Evolutionary conservation across 2,888 invertebrate species (phyloP).

Genomic region (Xestia xanthographa): DNA sequence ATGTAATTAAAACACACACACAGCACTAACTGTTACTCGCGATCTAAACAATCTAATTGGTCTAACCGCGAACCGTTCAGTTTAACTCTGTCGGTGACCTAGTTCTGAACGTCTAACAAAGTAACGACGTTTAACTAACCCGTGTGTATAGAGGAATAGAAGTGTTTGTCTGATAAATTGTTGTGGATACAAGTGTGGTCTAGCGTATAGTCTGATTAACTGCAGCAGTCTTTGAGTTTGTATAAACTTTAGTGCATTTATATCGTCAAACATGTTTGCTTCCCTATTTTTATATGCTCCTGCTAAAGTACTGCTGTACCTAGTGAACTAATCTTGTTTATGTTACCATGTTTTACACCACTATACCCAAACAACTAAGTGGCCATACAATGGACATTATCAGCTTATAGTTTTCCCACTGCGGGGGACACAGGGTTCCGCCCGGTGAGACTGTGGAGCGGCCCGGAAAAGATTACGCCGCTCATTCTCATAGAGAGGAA

Average conservation of each 20-base stretch:
- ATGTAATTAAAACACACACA: neutral
- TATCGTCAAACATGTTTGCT: neutral
- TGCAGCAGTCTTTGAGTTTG: neutral
- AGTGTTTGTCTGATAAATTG: slow-evolving; percentile 19
- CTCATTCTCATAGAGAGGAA: neutral
- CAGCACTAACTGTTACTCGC: neutral
- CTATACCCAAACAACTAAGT: neutral
- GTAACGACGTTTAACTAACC: slow-evolving; percentile 37
- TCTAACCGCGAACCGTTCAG: slow-evolving; percentile 25
- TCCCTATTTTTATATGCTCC: neutral
- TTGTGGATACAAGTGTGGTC: slow-evolving; percentile 2
- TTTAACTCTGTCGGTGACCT: slow-evolving; percentile 54
- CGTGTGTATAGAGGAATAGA: neutral
- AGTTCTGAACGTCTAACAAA: slow-evolving; percentile 44
- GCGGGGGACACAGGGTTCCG: neutral
- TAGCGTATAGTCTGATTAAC: slow-evolving; percentile 12
- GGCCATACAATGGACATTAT: neutral
- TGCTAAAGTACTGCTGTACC: neutral
- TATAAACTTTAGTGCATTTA: neutral
- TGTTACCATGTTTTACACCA: neutral
- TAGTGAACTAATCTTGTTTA: neutral
- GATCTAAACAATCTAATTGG: slow-evolving; percentile 51
- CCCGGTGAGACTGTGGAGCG: too few species aligned
- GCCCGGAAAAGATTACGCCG: neutral
- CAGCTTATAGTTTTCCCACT: neutral